Conservation (phyloP, 2,113 vertebrate species). For the Pitta sordida region DNA sequence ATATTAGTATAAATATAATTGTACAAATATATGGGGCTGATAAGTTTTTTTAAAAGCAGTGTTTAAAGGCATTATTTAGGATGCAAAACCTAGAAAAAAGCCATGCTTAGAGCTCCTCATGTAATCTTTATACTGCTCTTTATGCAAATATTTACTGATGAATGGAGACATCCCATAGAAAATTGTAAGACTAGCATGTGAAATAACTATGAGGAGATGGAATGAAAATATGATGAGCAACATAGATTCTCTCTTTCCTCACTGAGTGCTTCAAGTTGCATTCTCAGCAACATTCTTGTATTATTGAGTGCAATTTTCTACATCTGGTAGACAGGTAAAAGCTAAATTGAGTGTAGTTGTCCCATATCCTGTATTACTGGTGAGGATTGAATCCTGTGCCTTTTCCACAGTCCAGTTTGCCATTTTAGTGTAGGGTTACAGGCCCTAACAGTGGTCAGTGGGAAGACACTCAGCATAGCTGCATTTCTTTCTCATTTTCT, state of each 20-base stretch:
- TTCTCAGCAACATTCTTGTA: background rate
- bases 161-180: background rate
- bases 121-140: background rate
- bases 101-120: background rate
- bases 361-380: background rate
- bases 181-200: background rate
- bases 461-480: background rate
- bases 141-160: background rate
- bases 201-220: background rate
- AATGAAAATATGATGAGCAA: background rate
- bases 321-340: background rate
- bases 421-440: background rate
- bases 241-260: background rate
- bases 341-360: background rate
- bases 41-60: background rate
- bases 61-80: background rate
- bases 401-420: background rate
- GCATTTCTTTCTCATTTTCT: background rate
- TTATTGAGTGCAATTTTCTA: background rate
- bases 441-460: background rate
- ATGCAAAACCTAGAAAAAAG: background rate
- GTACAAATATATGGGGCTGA: background rate
- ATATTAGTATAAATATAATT: background rate
- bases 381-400: background rate
- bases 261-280: background rate